Percentiles rank a stretch among this genome's conserved stretches.
phyloP scores from a whole-genome alignment of 1,140 invertebrate genomes.

The Trachelipus rathkii region DNA sequence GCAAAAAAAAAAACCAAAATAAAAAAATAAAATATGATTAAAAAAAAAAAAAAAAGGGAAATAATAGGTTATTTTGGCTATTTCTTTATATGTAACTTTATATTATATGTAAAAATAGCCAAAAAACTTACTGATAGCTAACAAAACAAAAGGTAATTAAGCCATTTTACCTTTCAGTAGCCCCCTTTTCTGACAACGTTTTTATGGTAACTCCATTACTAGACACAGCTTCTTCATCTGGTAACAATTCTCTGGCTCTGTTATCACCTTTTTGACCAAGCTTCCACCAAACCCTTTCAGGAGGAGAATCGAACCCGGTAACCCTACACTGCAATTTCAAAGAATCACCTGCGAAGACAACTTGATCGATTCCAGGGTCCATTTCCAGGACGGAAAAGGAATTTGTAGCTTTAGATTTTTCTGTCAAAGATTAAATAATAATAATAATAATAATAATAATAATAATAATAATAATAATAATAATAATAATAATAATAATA shows the following conservation, averaged over 20 bases:
- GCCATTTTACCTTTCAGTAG: neutral
- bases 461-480: too few relatives aligned
- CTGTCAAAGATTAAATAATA: too few relatives aligned
- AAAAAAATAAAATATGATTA: too few relatives aligned
- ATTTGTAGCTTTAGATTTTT: slow-evolving; percentile 2
- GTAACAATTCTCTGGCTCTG: neutral
- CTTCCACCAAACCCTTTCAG: slow-evolving; percentile 30
- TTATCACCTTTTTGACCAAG: neutral
- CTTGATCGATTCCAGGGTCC: slow-evolving; percentile 40
- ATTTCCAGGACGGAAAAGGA: slow-evolving; percentile 36
- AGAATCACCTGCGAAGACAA: slow-evolving; percentile 44
- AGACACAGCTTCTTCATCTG: neutral
- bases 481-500: too few relatives aligned
- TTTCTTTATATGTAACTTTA: too few relatives aligned
- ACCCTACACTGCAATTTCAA: slow-evolving; percentile 38
- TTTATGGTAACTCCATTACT: neutral
- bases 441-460: too few relatives aligned
- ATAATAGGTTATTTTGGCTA: too few relatives aligned
- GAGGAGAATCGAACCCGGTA: slow-evolving; percentile 26
- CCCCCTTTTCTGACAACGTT: neutral
- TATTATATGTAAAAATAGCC: too few relatives aligned
- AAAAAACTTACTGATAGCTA: too few relatives aligned
- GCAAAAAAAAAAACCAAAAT: too few relatives aligned
- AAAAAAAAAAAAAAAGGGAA: too few relatives aligned
- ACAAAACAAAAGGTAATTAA: too few relatives aligned